These are phyloP conservation scores for Holocentrus rufus DNA, from an alignment of 2,797 vertebrate species.

Conservation along the genomic window DNA sequence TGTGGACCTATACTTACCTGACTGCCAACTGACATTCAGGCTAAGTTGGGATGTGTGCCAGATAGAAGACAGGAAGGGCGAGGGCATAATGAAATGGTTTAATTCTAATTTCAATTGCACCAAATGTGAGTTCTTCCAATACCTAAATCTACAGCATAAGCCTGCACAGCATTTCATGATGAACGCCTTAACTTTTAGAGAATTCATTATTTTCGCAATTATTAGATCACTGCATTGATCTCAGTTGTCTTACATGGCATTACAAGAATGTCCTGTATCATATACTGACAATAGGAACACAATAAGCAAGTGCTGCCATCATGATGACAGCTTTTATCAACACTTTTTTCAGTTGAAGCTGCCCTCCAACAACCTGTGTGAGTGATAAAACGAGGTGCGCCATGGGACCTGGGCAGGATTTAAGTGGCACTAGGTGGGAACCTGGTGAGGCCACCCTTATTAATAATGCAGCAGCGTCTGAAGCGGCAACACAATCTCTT, in stretches of 20 bases:
- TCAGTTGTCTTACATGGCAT: neutral
- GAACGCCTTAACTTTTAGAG: neutral
- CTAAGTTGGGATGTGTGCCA: constrained; percentile 42
- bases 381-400: constrained; percentile 37
- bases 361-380: constrained; percentile 10
- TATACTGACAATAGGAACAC: neutral
- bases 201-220: neutral
- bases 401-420: constrained; percentile 45
- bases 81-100: constrained; percentile 16
- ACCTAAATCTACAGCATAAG: neutral
- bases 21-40: constrained; percentile 41
- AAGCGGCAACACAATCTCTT: constrained; percentile 64
- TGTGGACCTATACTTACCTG: constrained; percentile 31
- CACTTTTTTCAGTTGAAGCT: constrained; percentile 27
- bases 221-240: neutral
- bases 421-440: constrained; percentile 54
- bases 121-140: neutral
- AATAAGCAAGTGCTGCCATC: neutral
- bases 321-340: neutral
- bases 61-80: constrained; percentile 38
- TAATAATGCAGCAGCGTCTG: constrained; percentile 72
- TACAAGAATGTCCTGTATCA: neutral
- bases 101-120: constrained; percentile 1
- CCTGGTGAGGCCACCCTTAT: constrained; percentile 57
- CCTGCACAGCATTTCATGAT: neutral